A percentile compares a stretch with the other conserved stretches of the same genome.
Evolutionary conservation across 2,888 invertebrate genomes (phyloP).

Genomic region (Drosophila flavopinicola): DNA sequence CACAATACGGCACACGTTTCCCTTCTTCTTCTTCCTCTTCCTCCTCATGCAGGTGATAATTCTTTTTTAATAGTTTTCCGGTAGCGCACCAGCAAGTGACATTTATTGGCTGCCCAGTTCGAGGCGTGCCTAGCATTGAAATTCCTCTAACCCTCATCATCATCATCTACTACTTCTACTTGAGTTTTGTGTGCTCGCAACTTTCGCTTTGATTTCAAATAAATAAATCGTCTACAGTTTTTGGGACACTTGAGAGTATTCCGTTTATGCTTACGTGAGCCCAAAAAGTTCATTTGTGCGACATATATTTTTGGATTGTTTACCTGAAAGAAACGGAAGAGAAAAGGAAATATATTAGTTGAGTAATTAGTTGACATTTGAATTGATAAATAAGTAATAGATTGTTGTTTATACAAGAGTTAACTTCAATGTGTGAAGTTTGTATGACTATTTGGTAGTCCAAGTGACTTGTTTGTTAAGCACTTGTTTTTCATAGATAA

Average conservation of each 20-base stretch:
- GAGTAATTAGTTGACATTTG: constrained; percentile 2
- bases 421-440: no score
- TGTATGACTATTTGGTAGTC: no score
- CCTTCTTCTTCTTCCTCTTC: background rate
- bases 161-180: no score
- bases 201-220: constrained; percentile 54
- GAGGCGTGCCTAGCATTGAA: constrained; percentile 62
- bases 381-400: background rate
- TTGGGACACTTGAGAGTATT: constrained; percentile 7
- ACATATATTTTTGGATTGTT: constrained; percentile 29
- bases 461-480: no score
- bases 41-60: constrained; percentile 64
- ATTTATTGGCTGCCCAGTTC: constrained; percentile 60
- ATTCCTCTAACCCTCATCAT: constrained; percentile 30
- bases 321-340: constrained; percentile 44
- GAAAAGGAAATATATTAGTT: constrained; percentile 17
- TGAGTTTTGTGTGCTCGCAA: constrained; percentile 52
- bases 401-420: no score
- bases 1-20: constrained; percentile 19
- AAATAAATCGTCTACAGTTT: constrained; percentile 36
- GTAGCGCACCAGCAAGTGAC: constrained; percentile 75
- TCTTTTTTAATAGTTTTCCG: constrained; percentile 80
- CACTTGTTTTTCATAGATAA: no score
- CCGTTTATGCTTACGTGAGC: constrained; percentile 18
- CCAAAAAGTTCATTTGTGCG: constrained; percentile 28